phyloP scores from a whole-genome alignment of 2,888 invertebrate species.

The Acrobasis consociella region DNA sequence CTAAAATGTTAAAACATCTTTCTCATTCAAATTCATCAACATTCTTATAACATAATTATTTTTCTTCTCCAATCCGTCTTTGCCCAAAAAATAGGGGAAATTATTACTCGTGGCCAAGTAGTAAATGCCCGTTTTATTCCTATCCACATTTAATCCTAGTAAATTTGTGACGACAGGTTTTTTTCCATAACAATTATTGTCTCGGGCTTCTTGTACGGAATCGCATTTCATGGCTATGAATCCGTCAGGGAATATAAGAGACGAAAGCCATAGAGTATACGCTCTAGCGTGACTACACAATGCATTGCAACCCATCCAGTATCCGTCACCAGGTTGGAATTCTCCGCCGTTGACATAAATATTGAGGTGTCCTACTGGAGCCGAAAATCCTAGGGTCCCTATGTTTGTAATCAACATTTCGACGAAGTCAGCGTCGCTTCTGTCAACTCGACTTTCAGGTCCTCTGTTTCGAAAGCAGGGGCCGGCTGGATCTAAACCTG shows the following conservation, averaged over 20 bases:
- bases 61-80: constrained; percentile 43
- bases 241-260: constrained; percentile 34
- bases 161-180: constrained; percentile 38
- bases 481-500: constrained; percentile 39
- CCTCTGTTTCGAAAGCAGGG: constrained; percentile 39
- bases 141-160: constrained; percentile 41
- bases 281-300: constrained; percentile 38
- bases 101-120: constrained; percentile 39
- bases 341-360: constrained; percentile 47
- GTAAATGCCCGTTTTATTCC: constrained; percentile 43
- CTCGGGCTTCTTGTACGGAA: constrained; percentile 38
- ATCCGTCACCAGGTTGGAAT: constrained; percentile 33
- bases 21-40: not conserved
- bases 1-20: not conserved
- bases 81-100: constrained; percentile 47
- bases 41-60: constrained; percentile 30
- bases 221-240: constrained; percentile 43
- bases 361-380: constrained; percentile 38
- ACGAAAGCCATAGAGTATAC: constrained; percentile 35
- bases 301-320: constrained; percentile 31
- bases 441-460: constrained; percentile 34
- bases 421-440: constrained; percentile 39
- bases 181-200: constrained; percentile 37
- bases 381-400: constrained; percentile 36
- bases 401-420: constrained; percentile 35